Base-by-base conservation (phyloP, 64 coral and sea anemone genomes). In the Porites australiensis region DNA sequence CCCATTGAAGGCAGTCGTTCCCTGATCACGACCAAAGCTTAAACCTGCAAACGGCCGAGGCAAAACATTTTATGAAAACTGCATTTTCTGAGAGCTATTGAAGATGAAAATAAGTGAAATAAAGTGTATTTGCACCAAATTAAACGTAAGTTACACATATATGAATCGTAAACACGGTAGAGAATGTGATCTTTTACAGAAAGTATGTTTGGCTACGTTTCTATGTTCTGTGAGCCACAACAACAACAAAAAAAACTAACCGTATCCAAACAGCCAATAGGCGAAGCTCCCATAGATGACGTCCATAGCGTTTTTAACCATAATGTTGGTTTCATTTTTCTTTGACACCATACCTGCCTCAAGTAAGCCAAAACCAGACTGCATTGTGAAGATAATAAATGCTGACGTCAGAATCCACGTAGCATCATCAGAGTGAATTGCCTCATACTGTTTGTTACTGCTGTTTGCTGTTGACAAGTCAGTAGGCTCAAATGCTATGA, bases 311-410 rank as follows among this genome's bases (percentile, higher is more conserved):
- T 91, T 91, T 49, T 91, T 91, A 0, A 91, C 89, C 89, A 91
- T 91, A 13, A 91, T 91, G 10, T 91, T 91, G 1, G 78, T 58
- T 76, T 91, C 89, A 19, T 91, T 91, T 63, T 91, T 91, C 67
- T 82, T 82, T 11, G 89, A 91, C 11, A 83, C 89, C 89, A 91
- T 91, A 0, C 89, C 89, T 9, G 89, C 65, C 52, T 91, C 89
- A 22, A 91, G 37, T 3, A 91, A 47, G 16, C 89, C 89, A 69
- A 91, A 91, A 5, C 89, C 89, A 8, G 89, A 91, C 68, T 91
- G 89, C 78, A 83, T 91, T 43, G 89, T 91, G 18, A 91, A 91
- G 37, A 91, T 91, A n/a, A 91, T 91, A 19, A 83, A 91, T 15
- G 89, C 77, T 15, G 62, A 71, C 6, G 89, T 83, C 16, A 91